These are phyloP conservation scores for Chelonus formosanus DNA, from an alignment of 2,888 invertebrate species.

Conservation along the genomic window DNA sequence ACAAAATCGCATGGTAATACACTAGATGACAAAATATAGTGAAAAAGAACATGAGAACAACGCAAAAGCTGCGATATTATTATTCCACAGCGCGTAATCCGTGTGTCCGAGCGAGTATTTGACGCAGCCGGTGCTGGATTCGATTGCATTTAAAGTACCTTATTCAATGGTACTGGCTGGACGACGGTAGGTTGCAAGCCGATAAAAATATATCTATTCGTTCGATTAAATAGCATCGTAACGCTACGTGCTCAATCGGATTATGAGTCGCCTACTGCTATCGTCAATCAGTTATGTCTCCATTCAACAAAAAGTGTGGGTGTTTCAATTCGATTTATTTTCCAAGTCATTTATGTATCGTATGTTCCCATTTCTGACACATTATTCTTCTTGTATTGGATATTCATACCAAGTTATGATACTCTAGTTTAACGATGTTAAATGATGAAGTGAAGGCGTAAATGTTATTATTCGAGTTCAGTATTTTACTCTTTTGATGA, in stretches of 20 bases:
- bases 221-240: slow-evolving; percentile 38
- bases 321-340: too few relatives aligned
- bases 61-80: slow-evolving; percentile 48
- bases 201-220: slow-evolving; percentile 35
- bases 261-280: not conserved
- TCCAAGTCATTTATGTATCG: too few relatives aligned
- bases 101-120: slow-evolving; percentile 42
- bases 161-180: slow-evolving; percentile 40
- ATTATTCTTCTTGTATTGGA: too few relatives aligned
- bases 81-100: slow-evolving; percentile 52
- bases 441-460: too few relatives aligned
- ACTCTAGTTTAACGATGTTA: too few relatives aligned
- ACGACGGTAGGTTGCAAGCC: slow-evolving; percentile 2
- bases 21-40: slow-evolving; percentile 10
- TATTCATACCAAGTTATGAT: too few relatives aligned
- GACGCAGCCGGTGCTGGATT: slow-evolving; percentile 43
- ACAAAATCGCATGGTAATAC: slow-evolving; percentile 1
- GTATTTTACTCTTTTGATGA: too few relatives aligned
- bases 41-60: not conserved
- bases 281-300: slow-evolving; percentile 7
- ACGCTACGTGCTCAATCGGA: slow-evolving; percentile 26
- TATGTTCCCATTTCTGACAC: too few relatives aligned
- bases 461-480: too few relatives aligned
- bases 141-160: slow-evolving; percentile 55
- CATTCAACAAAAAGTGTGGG: not conserved